These are phyloP conservation scores for Hippolais icterina DNA, from an alignment of 2,113 vertebrate species.

Conservation along the genomic window DNA sequence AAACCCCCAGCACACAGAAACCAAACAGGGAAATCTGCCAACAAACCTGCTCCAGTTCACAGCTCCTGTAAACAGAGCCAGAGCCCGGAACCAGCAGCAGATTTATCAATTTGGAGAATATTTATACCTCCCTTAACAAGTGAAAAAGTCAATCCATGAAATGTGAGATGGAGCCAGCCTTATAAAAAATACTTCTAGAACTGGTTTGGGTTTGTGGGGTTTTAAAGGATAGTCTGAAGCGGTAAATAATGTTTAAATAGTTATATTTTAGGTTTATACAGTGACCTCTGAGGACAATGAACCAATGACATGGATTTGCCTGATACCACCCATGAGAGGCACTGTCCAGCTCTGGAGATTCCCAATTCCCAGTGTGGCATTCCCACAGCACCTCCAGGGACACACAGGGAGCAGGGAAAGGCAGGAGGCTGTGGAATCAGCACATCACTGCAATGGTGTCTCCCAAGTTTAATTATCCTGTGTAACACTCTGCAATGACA, in stretches of 20 bases:
- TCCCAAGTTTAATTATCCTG: fast-evolving
- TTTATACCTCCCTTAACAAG: not conserved
- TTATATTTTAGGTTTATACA: not conserved
- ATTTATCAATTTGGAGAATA: not conserved
- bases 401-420: not conserved
- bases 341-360: fast-evolving
- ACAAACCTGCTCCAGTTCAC: not conserved
- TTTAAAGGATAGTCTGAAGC: not conserved
- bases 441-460: fast-evolving
- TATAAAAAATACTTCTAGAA: not conserved
- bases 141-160: not conserved
- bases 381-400: not conserved
- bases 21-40: not conserved
- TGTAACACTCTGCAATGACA: fast-evolving
- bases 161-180: fast-evolving
- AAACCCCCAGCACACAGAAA: not conserved
- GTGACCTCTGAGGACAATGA: not conserved
- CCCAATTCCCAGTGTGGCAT: fast-evolving
- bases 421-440: not conserved
- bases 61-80: not conserved
- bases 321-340: not conserved
- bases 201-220: too few relatives aligned
- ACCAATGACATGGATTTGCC: fast-evolving
- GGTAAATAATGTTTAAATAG: not conserved
- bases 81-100: not conserved